Evolutionary conservation across 1,140 invertebrate genomes (phyloP).

Genomic region (Lordiphosa mommai): DNA sequence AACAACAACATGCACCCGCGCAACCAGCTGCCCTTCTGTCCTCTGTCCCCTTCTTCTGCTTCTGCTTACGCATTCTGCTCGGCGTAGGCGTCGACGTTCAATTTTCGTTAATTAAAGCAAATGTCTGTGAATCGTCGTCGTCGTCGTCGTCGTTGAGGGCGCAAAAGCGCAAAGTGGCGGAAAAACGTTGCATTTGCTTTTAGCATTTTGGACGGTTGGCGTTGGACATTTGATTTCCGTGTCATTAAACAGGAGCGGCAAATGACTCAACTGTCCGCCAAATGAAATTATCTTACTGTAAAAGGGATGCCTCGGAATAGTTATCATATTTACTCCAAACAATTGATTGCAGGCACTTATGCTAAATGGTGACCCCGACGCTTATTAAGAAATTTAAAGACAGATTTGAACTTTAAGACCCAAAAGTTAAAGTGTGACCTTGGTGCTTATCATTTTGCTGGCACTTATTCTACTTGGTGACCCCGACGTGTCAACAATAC

Average conservation of each 20-base stretch:
- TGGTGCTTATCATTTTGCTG: no score
- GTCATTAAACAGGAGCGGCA: conserved; percentile 53
- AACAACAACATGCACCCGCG: conserved; percentile 55
- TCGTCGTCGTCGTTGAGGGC: not conserved
- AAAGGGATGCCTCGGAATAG: no score
- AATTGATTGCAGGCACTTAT: no score
- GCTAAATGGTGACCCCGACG: no score
- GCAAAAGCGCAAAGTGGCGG: conserved; percentile 20
- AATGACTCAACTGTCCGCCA: conserved; percentile 9
- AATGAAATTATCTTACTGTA: not conserved
- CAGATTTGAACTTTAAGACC: no score
- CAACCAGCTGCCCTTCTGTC: conserved; percentile 18
- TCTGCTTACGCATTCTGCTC: conserved; percentile 33
- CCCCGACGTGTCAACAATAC: no score
- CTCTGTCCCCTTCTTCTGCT: not conserved
- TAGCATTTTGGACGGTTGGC: conserved; percentile 4
- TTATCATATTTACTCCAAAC: no score
- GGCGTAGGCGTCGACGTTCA: conserved; percentile 25
- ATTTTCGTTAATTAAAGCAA: conserved; percentile 75
- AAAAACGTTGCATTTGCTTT: conserved; percentile 46
- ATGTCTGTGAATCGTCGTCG: conserved; percentile 31
- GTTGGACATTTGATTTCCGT: conserved; percentile 60
- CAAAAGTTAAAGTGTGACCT: no score
- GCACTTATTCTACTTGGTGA: no score
- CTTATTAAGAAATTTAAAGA: no score